Base-by-base conservation (phyloP, 2,113 vertebrate species). In the Calyptommatus sinebrachiatus region DNA sequence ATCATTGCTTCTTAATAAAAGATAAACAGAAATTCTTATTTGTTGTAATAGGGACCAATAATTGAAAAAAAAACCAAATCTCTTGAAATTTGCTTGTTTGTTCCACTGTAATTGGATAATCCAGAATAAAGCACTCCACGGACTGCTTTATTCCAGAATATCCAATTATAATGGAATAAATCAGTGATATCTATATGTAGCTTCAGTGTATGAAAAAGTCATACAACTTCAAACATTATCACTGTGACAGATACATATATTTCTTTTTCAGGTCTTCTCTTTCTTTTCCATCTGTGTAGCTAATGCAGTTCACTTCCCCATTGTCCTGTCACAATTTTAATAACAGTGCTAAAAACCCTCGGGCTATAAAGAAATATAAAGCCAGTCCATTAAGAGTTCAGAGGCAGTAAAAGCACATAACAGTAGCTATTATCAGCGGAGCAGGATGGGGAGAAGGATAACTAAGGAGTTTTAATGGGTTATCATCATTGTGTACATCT, bases 401-500 rank as follows among this genome's bases (percentile, higher is more conserved):
- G 80, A 78, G 84, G 85, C 69, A 84, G 80, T 71, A 90, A 80
- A 50, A 89, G 45, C 63, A 80, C 71, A 7, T 81, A 80, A 73
- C 87, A 89, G 86, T 84, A 87, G 89, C 71, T 84, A 78, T 73
- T 86, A 67, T 81, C 78, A 83, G 80, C 81, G 84, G 87, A 86
- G 77, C 83, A 41, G 62, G 60, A 81, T 60, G 14, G 67, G 18
- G 9, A 35, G 16, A n/a, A 60, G 45, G 3, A 22, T 26, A 60
- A 53, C 65, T 85, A 79, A 82, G 76, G 80, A 86, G 84, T 86
- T 87, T 90, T 90, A 90, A 88, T 90, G 87, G 83, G 69, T 79
- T 81, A 82, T 89, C 86, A 84, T 80, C 80, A 83, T 80, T 82
- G 76, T 86, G 87, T 76, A 78, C 79, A 86, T 79, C 69, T 88